Conservation (phyloP, 2,888 invertebrate genomes). For the Scaptomyza cyrtandrae region DNA sequence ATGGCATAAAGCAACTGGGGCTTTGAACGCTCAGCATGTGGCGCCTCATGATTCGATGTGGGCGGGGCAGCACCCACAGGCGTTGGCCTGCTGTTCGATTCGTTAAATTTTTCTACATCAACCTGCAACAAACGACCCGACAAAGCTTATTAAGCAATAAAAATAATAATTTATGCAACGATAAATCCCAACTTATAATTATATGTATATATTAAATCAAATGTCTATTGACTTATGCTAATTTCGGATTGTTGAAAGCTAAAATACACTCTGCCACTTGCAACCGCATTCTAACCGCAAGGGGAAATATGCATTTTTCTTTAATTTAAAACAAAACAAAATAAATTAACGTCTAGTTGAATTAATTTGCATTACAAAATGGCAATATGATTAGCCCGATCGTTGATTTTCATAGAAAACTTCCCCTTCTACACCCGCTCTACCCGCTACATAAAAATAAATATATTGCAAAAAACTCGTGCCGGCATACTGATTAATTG, state of each 20-base stretch:
- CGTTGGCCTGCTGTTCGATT: slow-evolving; percentile 8
- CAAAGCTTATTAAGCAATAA: slow-evolving; percentile 20
- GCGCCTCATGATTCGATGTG: not conserved
- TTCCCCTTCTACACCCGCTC: slow-evolving; percentile 6
- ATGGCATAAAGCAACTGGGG: slow-evolving; percentile 88
- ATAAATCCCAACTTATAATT: slow-evolving; percentile 20
- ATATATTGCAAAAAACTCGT: slow-evolving; percentile 17
- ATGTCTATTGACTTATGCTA: slow-evolving; percentile 63
- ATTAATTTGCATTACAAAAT: slow-evolving; percentile 59
- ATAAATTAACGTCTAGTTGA: slow-evolving; percentile 18
- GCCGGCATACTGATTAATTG: slow-evolving; percentile 68
- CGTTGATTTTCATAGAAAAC: slow-evolving; percentile 15
- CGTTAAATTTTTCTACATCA: slow-evolving; percentile 42
- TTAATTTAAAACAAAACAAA: slow-evolving; percentile 25
- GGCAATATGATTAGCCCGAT: slow-evolving; percentile 20
- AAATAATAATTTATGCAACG: slow-evolving; percentile 16
- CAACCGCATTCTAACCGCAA: not conserved
- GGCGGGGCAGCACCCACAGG: slow-evolving; percentile 24
- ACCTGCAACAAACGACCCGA: slow-evolving; percentile 29
- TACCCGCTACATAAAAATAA: slow-evolving; percentile 13
- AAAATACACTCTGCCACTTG: slow-evolving; percentile 2
- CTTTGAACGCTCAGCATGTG: slow-evolving; percentile 45
- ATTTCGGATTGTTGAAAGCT: slow-evolving; percentile 29
- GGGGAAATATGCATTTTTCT: slow-evolving; percentile 17
- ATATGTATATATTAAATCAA: slow-evolving; percentile 37